Evolutionary conservation across 1,140 invertebrate species (phyloP), one percentile per base, ranked within the genome.

Genomic region (Caenorhabditis remanei): DNA sequence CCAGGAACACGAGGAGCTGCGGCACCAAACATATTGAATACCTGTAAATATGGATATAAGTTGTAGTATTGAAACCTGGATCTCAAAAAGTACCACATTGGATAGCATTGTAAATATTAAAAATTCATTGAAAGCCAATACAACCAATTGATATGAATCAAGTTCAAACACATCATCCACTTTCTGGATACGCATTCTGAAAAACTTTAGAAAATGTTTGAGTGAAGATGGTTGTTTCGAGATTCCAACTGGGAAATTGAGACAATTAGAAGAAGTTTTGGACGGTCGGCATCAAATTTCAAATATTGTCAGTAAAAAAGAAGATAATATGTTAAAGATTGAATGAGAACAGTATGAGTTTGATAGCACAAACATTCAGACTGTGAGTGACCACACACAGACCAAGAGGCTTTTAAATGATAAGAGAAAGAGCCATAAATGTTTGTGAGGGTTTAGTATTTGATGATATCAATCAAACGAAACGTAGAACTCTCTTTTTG

Each of bases 91-190:
- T 32, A 86, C 86, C 53, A 84, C 61, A 24, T 87, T 87, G 7
- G 86, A 87, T 5, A 87, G 48, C 82, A 87, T 63, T 48, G 86
- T 87, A 79, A 87, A 87, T 41, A 87, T 87, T 9, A 87, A 56
- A 48, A 84, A 83, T 40, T 87, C 86, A 84, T 87, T 87, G 61
- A 83, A 87, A n/a, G 53, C 21, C 9, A 87, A 50, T 6, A 87
- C 86, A 19, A 87, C 79, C 2, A 87, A 56, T 53, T 87, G 86
- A 41, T 79, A 87, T 13, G 43, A 19, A 75, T 87, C 86, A 4
- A 87, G 32, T 67, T 87, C 86, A 56, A 87, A 87, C n/a, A 87
- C 21, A 41, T 87, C 86, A 40, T 87, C 86, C 56, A 87, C 56
- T 84, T 83, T 84, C 50, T 16, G 32, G 7, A 87, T 48, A 48